phyloP scores from a whole-genome alignment of 2,113 vertebrate species.

The Chaenogobius annularis region DNA sequence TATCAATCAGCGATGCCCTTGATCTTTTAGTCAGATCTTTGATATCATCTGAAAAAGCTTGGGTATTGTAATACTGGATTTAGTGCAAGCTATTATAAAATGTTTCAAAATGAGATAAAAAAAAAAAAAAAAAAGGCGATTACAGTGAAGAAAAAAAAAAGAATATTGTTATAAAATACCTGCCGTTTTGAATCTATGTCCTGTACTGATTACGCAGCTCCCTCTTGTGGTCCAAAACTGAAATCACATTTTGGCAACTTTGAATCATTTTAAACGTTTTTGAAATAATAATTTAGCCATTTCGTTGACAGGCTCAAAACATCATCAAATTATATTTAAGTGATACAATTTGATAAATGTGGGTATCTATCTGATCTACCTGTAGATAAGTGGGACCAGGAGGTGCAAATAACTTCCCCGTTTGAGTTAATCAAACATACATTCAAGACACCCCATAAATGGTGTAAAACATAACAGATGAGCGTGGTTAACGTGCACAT shows the following conservation, averaged over 20 bases:
- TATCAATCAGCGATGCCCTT: background rate
- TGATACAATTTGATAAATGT: background rate
- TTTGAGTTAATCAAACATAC: too few relatives aligned
- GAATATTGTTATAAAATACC: background rate
- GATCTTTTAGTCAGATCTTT: background rate
- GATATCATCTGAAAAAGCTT: background rate
- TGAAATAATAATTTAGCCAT: background rate
- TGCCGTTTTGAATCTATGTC: background rate
- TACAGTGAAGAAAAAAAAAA: background rate
- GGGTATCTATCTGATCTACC: background rate
- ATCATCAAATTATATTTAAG: background rate
- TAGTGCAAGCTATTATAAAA: slow-evolving; percentile 11
- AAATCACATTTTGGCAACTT: slow-evolving; percentile 6
- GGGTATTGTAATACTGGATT: background rate
- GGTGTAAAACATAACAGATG: background rate
- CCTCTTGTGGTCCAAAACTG: slow-evolving; percentile 25
- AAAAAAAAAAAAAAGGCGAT: background rate
- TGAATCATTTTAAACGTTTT: background rate
- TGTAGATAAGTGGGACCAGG: background rate
- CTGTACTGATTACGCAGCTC: slow-evolving; percentile 18
- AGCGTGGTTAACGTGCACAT: background rate
- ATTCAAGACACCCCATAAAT: too few relatives aligned
- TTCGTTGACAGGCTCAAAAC: background rate
- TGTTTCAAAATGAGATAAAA: background rate
- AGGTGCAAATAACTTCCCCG: background rate